These are phyloP conservation scores for Mythimna impura DNA, from an alignment of 2,888 invertebrate species.

Conservation along the genomic window DNA sequence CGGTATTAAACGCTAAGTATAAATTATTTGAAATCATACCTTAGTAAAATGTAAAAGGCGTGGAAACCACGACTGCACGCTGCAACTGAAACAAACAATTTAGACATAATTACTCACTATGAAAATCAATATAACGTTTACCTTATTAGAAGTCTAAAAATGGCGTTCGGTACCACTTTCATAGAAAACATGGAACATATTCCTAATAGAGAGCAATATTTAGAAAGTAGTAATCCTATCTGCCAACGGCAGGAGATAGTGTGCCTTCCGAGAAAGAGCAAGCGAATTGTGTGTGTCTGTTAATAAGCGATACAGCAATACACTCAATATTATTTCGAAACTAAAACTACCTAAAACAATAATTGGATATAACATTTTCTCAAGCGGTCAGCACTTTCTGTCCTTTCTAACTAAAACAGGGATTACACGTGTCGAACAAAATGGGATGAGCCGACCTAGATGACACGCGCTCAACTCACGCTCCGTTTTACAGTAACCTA, in stretches of 20 bases:
- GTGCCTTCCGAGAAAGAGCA: neutral
- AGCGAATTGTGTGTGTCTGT: neutral
- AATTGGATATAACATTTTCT: neutral
- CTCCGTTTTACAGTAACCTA: neutral
- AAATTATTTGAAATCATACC: constrained; percentile 43
- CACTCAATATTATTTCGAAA: neutral
- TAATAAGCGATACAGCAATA: neutral
- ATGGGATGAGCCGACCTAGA: neutral
- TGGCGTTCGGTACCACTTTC: neutral
- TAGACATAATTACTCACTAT: neutral
- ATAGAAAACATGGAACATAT: neutral
- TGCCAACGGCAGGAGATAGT: neutral
- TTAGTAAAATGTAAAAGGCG: constrained; percentile 52
- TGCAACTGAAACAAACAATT: constrained; percentile 58
- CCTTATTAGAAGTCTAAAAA: neutral
- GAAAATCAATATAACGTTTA: neutral
- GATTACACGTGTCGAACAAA: constrained; percentile 20
- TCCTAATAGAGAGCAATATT: neutral
- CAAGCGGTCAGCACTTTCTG: neutral
- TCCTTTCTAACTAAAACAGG: neutral
- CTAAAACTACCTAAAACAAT: constrained; percentile 1
- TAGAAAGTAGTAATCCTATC: neutral
- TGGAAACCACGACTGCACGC: constrained; percentile 19
- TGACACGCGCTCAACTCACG: constrained; percentile 6
- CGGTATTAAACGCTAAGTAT: neutral